Conservation (phyloP, 2,888 invertebrate genomes). For the Deilephila elpenor region DNA sequence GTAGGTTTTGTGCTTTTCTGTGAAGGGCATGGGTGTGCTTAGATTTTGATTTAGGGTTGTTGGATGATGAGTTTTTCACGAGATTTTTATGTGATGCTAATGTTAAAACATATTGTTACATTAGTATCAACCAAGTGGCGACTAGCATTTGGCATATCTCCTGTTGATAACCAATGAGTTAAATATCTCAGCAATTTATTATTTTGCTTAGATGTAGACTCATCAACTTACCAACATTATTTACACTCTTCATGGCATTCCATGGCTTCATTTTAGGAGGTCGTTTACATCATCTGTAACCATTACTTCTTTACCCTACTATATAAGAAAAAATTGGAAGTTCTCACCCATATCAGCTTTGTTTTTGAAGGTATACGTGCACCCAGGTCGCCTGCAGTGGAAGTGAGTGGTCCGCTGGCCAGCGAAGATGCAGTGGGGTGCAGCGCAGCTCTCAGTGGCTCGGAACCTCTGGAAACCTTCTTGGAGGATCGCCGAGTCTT, state of each 20-base stretch:
- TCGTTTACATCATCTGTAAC: neutral
- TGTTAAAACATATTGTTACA: too few relatives aligned
- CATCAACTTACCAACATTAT: too few relatives aligned
- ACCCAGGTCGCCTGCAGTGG: constrained; percentile 95
- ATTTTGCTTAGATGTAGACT: too few relatives aligned
- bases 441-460: constrained; percentile 97
- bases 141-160: too few relatives aligned
- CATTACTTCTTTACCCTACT: neutral
- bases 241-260: too few relatives aligned
- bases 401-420: constrained; percentile 99
- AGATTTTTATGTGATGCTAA: too few relatives aligned
- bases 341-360: constrained; percentile 99
- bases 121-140: too few relatives aligned
- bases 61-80: neutral
- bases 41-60: neutral
- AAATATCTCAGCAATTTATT: too few relatives aligned
- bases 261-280: too few relatives aligned
- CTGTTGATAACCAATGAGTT: too few relatives aligned
- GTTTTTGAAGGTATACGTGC: constrained; percentile 98
- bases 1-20: constrained; percentile 99
- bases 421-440: constrained; percentile 95
- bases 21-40: neutral
- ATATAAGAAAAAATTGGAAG: constrained; percentile 6
- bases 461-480: constrained; percentile 98
- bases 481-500: constrained; percentile 98